Conservation (phyloP, 1,140 invertebrate species). For the Gonatopus flavifemur region DNA sequence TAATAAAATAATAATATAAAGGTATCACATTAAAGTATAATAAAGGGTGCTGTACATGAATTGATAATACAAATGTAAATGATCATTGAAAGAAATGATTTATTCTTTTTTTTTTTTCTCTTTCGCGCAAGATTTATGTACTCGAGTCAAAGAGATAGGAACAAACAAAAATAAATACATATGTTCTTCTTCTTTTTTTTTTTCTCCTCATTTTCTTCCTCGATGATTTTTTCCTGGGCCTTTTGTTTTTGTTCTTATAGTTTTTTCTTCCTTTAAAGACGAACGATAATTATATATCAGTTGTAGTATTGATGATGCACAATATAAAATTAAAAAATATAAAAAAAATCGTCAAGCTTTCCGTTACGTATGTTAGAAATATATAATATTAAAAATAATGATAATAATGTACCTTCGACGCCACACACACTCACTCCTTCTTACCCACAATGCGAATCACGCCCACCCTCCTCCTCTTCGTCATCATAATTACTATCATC, state of each 20-base stretch:
- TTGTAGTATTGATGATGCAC: slow-evolving; percentile 51
- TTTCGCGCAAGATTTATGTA: slow-evolving; percentile 40
- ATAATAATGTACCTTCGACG: too few relatives aligned
- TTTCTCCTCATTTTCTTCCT: too few relatives aligned
- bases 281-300: slow-evolving; percentile 47
- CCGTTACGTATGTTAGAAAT: slow-evolving; percentile 22
- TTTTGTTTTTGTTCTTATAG: too few relatives aligned
- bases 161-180: slow-evolving; percentile 51
- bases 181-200: slow-evolving; percentile 16
- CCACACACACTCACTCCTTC: too few relatives aligned
- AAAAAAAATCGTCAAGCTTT: slow-evolving; percentile 41
- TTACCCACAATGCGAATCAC: too few relatives aligned
- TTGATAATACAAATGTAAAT: too few relatives aligned
- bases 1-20: slow-evolving; percentile 35
- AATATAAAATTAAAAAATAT: slow-evolving; percentile 58
- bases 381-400: slow-evolving; percentile 24
- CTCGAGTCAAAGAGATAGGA: slow-evolving; percentile 47
- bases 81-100: too few relatives aligned
- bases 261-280: slow-evolving; percentile 27
- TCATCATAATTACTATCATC: too few relatives aligned
- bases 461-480: background rate
- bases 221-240: too few relatives aligned
- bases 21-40: slow-evolving; percentile 55
- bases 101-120: slow-evolving; percentile 3
- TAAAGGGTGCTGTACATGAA: slow-evolving; percentile 54